Evolutionary conservation across 2,113 vertebrate genomes (phyloP), one percentile per base, ranked within the genome.

Genomic region (Podarcis raffonei): DNA sequence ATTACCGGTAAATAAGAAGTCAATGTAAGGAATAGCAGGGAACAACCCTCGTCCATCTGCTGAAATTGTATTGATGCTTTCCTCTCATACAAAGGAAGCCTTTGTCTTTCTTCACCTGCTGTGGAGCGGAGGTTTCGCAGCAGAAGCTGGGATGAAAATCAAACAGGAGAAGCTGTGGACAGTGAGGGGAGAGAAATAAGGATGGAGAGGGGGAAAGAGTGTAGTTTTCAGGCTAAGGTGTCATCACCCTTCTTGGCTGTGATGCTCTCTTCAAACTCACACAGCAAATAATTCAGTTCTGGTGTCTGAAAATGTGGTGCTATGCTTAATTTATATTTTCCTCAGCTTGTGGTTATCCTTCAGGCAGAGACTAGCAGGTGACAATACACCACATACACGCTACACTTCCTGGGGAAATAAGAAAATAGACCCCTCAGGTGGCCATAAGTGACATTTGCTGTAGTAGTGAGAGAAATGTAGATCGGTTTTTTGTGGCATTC

Each of bases 241-340:
- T 74, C 3, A 74, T 27, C 59, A 3, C 32, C 48, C 39, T 37
- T 32, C 77, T 66, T 13, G 35, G 53, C 13, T 25, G 37, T 37
- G 20, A 27, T 57, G 68, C 66, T 37, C 39, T 57, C 77, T 74
- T 39, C 39, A 48, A 83, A 57, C 74, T 23, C 22, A 53, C 39
- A 57, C 11, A 15, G 42, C 35, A 42, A 83, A 77, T 42, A 57
- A 77, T 83, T 88, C 68, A 83, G 72, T 25, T 23, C 37, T 35
- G 66, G 62, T 35, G 42, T 84, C 72, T 83, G 78, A 78, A 88
- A 77, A 53, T 84, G 32, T 89, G 62, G 75, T 27, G 23, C 59
- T 62, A 27, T 37, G 8, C 39, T 77, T 77, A 48, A 69, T 84
- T 69, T 84, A 84, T 83, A 76, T 78, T 1, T 89, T 86, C 12